Conservation (phyloP, 2,113 vertebrate genomes). For the Furnarius figulus region DNA sequence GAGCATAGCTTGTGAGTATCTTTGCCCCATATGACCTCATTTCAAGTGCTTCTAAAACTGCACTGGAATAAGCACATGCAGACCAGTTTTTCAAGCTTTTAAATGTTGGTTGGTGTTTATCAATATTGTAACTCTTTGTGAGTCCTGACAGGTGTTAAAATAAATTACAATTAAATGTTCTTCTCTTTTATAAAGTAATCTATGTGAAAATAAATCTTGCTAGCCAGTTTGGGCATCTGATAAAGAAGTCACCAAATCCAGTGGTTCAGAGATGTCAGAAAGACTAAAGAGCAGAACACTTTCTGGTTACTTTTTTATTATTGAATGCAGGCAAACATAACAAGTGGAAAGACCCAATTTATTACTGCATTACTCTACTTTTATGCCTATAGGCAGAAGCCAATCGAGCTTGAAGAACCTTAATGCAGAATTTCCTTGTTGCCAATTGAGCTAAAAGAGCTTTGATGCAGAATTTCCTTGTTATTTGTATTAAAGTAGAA, state of each 20-base stretch:
- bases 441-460: background rate
- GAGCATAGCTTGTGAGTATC: background rate
- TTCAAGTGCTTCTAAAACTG: background rate
- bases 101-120: background rate
- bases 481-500: background rate
- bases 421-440: background rate
- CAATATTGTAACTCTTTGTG: background rate
- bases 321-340: background rate
- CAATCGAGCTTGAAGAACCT: background rate
- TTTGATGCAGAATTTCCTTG: background rate
- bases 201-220: background rate
- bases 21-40: background rate
- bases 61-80: background rate
- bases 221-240: background rate
- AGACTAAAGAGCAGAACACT: background rate
- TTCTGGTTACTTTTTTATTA: background rate
- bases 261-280: background rate
- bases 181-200: background rate
- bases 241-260: background rate
- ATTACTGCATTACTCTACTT: background rate
- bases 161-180: background rate
- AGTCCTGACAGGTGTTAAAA: background rate
- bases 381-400: background rate
- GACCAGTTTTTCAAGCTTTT: background rate
- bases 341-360: background rate